Base-by-base conservation (phyloP, 2,888 invertebrate genomes). In the Torymus texanus region DNA sequence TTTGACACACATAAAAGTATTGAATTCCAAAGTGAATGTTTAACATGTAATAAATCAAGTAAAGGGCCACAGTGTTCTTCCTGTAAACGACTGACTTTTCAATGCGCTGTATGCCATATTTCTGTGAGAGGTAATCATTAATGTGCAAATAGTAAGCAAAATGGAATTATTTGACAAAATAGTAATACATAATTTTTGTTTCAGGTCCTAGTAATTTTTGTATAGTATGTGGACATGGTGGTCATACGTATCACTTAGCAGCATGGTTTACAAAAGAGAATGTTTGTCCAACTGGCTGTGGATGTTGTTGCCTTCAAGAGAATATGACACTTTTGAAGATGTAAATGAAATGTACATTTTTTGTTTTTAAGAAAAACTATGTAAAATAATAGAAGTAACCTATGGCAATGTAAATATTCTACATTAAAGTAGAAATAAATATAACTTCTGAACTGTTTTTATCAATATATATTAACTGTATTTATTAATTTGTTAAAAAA, bases 151-250 rank as follows among this genome's bases (percentile, higher is more conserved):
- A 58, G 51, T 5, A 21, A 14, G 50, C 18, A 58, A 18, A 12
- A 0, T 24, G 53, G 2, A 10, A 50, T 24, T 14, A 55, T 55
- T 0, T 55, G n/a, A 29, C 41, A 16, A 59, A 59, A 29, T 58
- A 21, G 14, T 62, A 24, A 21, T 24, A 14, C 3, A 65, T 41
- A 65, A 71, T 21, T 71, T 67, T 80, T 66, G 79, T 82, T 84
- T 62, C 63, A 90, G 90, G 95, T 2, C 93, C 94, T 1, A 95
- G 97, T 72, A 95, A 95, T 88, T 96, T 96, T 85, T 98, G 98
- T 90, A 92, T 96, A 74, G 92, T 94, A 81, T 98, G 98, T 91
- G 97, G 97, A 0, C 98, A 98, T 90, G 98, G 97, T 2, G 98
- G 98, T 0, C 98, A 98, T 90, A 94, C 95, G 2, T 90, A 92